phyloP scores from a whole-genome alignment of 2,888 invertebrate species.

The Epirrhoe tristata region DNA sequence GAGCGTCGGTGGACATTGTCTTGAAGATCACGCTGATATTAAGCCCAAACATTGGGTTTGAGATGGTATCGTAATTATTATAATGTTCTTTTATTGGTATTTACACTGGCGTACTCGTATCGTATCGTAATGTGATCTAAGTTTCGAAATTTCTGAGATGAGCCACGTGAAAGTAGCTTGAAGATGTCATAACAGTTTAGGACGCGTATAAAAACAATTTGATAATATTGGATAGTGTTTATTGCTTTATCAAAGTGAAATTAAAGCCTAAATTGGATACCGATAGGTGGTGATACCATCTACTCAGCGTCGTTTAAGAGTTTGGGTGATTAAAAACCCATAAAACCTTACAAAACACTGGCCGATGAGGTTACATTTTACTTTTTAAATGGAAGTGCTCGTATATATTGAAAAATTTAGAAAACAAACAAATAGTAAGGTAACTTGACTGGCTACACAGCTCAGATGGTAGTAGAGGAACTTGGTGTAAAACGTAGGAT shows the following conservation, averaged over 20 bases:
- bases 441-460: not conserved
- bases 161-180: slow-evolving; percentile 42
- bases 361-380: slow-evolving; percentile 10
- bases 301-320: slow-evolving; percentile 27
- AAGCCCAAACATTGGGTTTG: slow-evolving; percentile 72
- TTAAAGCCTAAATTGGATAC: slow-evolving; percentile 31
- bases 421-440: not conserved
- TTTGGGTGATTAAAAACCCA: slow-evolving; percentile 30
- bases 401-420: not conserved
- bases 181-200: slow-evolving; percentile 46
- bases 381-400: slow-evolving; percentile 2
- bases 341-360: slow-evolving; percentile 23
- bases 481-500: too few relatives aligned
- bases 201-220: slow-evolving; percentile 39
- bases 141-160: slow-evolving; percentile 42
- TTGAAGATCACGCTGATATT: slow-evolving; percentile 69
- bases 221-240: slow-evolving; percentile 37
- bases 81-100: slow-evolving; percentile 81
- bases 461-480: too few relatives aligned
- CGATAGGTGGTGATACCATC: slow-evolving; percentile 38
- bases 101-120: slow-evolving; percentile 62
- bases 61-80: slow-evolving; percentile 83
- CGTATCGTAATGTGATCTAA: slow-evolving; percentile 45
- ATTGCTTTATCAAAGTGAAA: slow-evolving; percentile 43
- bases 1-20: slow-evolving; percentile 81